Evolutionary conservation across 2,797 vertebrate genomes (phyloP).

Genomic region (Gouania willdenowi): DNA sequence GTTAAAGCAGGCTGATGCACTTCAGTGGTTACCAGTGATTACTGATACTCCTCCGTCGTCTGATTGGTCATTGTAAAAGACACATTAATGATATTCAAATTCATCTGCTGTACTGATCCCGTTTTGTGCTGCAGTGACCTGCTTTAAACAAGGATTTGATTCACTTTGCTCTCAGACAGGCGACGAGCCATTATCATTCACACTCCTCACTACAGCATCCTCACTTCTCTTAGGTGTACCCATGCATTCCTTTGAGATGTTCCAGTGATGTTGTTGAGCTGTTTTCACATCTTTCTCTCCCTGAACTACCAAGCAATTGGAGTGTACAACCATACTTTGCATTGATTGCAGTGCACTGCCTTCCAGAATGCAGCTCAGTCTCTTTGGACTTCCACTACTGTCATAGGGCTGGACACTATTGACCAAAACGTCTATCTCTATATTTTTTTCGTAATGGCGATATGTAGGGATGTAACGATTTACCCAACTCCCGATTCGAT

Average conservation of each 20-base stretch:
- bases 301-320: background rate
- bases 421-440: no score
- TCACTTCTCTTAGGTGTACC: background rate
- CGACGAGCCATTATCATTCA: no score
- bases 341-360: background rate
- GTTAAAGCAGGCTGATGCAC: conserved; percentile 35
- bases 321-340: conserved; percentile 2
- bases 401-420: no score
- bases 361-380: conserved; percentile 7
- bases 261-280: conserved; percentile 1
- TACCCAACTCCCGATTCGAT: no score
- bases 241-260: background rate
- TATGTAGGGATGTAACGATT: no score
- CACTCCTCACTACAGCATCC: background rate
- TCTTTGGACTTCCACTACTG: no score
- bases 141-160: conserved; percentile 9
- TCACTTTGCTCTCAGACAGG: conserved; percentile 2
- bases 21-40: conserved; percentile 24
- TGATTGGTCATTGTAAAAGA: conserved; percentile 31
- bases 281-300: background rate
- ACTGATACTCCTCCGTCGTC: conserved; percentile 18
- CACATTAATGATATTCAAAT: conserved; percentile 28
- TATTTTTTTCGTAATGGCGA: no score
- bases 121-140: conserved; percentile 1
- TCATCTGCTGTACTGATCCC: background rate